Base-by-base conservation (phyloP, 2,113 vertebrate genomes). In the Nanger granti region DNA sequence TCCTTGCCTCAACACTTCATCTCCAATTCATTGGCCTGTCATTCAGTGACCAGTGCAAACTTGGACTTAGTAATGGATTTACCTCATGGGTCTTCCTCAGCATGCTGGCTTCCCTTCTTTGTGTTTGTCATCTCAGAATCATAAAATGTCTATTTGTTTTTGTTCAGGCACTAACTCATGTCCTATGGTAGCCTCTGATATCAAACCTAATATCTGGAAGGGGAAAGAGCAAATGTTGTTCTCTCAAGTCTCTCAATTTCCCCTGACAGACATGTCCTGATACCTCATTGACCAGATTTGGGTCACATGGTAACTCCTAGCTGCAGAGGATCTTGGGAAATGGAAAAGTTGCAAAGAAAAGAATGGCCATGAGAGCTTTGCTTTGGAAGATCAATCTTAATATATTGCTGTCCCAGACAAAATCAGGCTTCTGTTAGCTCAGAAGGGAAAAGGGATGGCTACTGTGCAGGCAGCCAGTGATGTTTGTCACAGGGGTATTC, bases 311-410 rank as follows among this genome's bases (percentile, higher is more conserved):
- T 93, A 88, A 89, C 29, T 87, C 37, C 37, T 64, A 55, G 37
- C 12, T 89, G 55, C 57, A 92, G 37, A 15, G 17, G 3, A 79
- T 52, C 37, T 91, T 93, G 90, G 86, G 64, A 96, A 60, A 69
- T 7, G 47, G 62, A 69, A 84, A 97, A 87, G 34, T 90, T 95
- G 69, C 24, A 31, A 60, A 94, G 79, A 85, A 89, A 73, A 97
- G 26, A 95, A 87, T 82, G 34, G 2, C 29, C 69, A 31, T 12
- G 20, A 91, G 2, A 55, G 8, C 60, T 91, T 96, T 62, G 69
- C 44, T 90, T 90, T 82, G 29, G 57, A 94, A 92, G n/a, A 87
- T 60, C 31, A 88, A 3, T 44, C 44, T 47, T 88, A 64, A 85
- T 69, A 31, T n/a, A 52, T 60, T 84, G 26, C 59, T 94, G 37